Evolutionary conservation across 2,797 vertebrate species (phyloP).

Genomic region (Melanotaenia maccullochi): DNA sequence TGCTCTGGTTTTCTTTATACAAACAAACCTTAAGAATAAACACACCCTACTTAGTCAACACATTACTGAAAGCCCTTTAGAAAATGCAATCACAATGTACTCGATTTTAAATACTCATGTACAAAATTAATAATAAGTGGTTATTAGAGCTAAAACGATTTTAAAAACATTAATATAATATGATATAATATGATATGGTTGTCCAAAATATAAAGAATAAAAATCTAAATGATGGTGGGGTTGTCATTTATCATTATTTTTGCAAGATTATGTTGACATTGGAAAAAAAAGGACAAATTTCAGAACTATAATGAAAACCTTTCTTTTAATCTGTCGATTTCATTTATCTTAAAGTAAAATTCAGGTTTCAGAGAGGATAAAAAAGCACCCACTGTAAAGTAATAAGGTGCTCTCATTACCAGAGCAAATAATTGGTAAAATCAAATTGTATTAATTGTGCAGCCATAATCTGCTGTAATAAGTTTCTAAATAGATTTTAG

Average conservation of each 20-base stretch:
- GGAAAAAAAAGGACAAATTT: no score
- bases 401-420: neutral
- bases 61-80: conserved; percentile 4
- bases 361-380: neutral
- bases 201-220: neutral
- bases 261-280: neutral
- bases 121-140: neutral
- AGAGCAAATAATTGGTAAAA: neutral
- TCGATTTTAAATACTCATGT: neutral
- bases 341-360: neutral
- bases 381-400: neutral
- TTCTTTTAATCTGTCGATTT: neutral
- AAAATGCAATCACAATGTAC: neutral
- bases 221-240: neutral
- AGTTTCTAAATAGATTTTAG: conserved; percentile 38
- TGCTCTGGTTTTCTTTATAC: neutral
- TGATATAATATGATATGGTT: neutral
- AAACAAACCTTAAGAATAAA: neutral
- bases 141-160: neutral
- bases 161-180: neutral
- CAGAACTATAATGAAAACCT: neutral
- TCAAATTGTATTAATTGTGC: neutral
- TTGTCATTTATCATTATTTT: no score
- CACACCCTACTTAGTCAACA: neutral
- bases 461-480: neutral